Base-by-base conservation (phyloP, 2,113 vertebrate species). In the Sterrhoptilus dennistouni region DNA sequence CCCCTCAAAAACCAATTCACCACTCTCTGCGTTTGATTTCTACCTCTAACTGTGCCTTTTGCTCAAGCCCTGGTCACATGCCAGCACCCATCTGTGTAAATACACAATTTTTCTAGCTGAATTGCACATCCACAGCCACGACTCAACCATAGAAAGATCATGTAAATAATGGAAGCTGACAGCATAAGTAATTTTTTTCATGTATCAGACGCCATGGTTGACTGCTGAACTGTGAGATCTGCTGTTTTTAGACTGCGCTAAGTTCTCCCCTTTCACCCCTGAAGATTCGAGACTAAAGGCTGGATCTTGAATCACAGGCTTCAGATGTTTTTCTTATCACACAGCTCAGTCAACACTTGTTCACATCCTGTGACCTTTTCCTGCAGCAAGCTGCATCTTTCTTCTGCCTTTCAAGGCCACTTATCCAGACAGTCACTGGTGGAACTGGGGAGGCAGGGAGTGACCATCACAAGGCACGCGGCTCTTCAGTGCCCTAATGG, bases 131-230 rank as follows among this genome's bases (percentile, higher is more conserved):
- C 92, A 93, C 95, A 95, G 89, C 95, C 95, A 95, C 71, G 89
- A 71, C 85, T 97, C 88, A 87, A 68, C 91, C 88, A 85, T 4
- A 93, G 95, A 97, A 97, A 97, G 93, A 97, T 95, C 97, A 97
- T 97, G 94, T 96, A 97, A 97, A 97, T 97, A 97, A 97, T 97
- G 95, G 95, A 96, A 97, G 80, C 94, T 97, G 96, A 97, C 97
- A 97, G 97, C 97, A 97, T 97, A 97, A 96, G 96, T 97, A 97
- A 97, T 97, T 97, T 97, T 97, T 97, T 97, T 97, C 95, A 92
- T 97, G 95, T 96, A 88, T 97, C 95, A 96, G 95, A 91, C 57
- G 74, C 93, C 95, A 95, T 95, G 96, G 81, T 95, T 97, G 97
- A 93, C 94, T 97, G 96, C 96, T 96, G 96, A 97, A 96, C 95